phyloP scores from a whole-genome alignment of 2,113 vertebrate genomes.

The Prietella phreatophila region DNA sequence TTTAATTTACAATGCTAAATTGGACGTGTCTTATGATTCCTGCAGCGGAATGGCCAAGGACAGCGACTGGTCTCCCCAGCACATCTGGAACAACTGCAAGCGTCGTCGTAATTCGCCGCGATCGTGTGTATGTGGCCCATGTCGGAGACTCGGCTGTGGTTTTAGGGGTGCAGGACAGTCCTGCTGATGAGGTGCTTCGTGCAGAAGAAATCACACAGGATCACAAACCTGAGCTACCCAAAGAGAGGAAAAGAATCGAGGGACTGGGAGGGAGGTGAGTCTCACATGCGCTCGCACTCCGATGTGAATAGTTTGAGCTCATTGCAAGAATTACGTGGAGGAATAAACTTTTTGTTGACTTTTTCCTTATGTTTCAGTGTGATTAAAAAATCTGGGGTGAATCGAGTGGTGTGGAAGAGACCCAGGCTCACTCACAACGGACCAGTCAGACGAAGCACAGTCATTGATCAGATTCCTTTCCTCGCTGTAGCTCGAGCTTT shows the following conservation, averaged over 20 bases:
- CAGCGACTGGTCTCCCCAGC: constrained; percentile 92
- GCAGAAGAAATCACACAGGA: constrained; percentile 96
- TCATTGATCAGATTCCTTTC: constrained; percentile 97
- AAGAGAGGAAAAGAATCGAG: constrained; percentile 94
- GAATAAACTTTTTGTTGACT: not conserved
- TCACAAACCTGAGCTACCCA: constrained; percentile 95
- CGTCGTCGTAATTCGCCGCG: constrained; percentile 89
- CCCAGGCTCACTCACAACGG: constrained; percentile 90
- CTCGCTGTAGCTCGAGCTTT: constrained; percentile 89
- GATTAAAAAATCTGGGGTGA: constrained; percentile 96
- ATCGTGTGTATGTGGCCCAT: constrained; percentile 93
- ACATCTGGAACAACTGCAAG: constrained; percentile 96
- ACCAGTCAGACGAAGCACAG: constrained; percentile 90
- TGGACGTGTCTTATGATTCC: not conserved
- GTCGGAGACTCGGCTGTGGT: constrained; percentile 96
- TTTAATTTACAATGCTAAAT: not conserved
- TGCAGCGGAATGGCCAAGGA: constrained; percentile 96
- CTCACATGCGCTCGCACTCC: no score
- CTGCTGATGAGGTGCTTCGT: constrained; percentile 82
- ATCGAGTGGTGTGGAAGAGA: constrained; percentile 96
- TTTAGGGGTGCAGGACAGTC: constrained; percentile 86
- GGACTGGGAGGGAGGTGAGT: constrained; percentile 93
- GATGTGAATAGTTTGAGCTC: not conserved
- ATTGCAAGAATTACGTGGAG: not conserved
- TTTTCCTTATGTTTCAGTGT: constrained; percentile 71